Evolutionary conservation across 1,140 invertebrate species (phyloP).

Genomic region (Penaeus chinensis): DNA sequence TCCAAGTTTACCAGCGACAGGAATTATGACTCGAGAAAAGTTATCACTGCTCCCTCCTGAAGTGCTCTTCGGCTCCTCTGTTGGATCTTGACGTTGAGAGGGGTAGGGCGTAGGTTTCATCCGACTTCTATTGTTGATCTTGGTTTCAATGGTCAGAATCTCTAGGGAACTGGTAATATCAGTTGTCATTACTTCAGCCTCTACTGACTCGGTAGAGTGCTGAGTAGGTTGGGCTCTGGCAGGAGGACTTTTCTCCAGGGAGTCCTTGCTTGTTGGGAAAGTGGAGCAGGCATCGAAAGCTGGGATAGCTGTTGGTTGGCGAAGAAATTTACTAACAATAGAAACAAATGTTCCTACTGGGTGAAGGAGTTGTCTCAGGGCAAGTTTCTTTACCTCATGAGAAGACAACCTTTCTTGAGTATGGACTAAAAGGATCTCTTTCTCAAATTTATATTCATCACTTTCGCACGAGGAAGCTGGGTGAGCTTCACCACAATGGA

Average conservation of each 20-base stretch:
- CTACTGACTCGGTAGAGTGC: too few species aligned
- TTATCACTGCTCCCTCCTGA: not conserved
- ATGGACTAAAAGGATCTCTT: not conserved
- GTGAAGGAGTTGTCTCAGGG: not conserved
- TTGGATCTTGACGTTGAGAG: not conserved
- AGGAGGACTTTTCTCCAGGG: too few species aligned
- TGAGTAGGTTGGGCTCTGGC: too few species aligned
- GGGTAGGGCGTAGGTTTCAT: too few species aligned
- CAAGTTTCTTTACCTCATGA: not conserved
- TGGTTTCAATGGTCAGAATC: too few species aligned
- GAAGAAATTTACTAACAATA: not conserved
- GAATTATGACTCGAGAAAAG: not conserved
- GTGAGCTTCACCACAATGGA: slow-evolving; percentile 3
- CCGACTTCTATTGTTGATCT: too few species aligned
- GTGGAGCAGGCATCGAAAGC: not conserved
- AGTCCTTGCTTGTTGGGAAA: too few species aligned
- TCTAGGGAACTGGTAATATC: too few species aligned
- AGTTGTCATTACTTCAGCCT: too few species aligned
- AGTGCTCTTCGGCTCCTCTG: not conserved
- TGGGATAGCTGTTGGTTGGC: not conserved
- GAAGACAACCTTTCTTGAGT: not conserved
- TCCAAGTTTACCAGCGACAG: not conserved
- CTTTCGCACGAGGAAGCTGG: not conserved
- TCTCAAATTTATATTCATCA: not conserved
- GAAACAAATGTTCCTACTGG: not conserved